Evolutionary conservation across 2,888 invertebrate species (phyloP), one percentile per base, ranked within the genome.

Genomic region (Eupithecia exiguata): DNA sequence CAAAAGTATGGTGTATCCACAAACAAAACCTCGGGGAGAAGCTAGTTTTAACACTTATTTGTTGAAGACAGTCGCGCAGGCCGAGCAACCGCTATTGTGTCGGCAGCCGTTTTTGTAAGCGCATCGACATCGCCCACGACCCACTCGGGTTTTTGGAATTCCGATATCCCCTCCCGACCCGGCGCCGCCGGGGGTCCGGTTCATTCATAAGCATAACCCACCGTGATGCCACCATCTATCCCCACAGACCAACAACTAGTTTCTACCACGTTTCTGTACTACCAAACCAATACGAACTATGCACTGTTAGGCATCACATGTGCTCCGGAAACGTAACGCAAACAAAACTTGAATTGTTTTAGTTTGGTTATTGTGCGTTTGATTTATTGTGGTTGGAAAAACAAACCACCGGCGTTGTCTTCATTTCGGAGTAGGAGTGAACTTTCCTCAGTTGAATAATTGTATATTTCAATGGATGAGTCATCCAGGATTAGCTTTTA

Each of bases 201-300:
- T 91, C 94, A 94, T 94, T 94, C 94, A 94, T 92, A 92, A 92
- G 94, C 94, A 94, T 92, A 92, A 92, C 91, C 78, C 90, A 86
- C 86, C 90, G 88, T 89, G 90, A 88, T 88, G 86, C 88, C 89
- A 82, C 77, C 81, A 75, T 75, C 62, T 62, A 30, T 62, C 30
- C 18, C 9, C 38, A 66, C 66, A 65, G 65, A 35, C 5, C 38
- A 18, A 65, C 58, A 36, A 63, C 35, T 63, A 36, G 63, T 63
- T 63, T 36, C 58, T 58, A 58, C 21, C 9, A 10, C 53, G 21
- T 53, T 21, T 49, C 21, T 21, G 21, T 12, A 18, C 53, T 53
- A 14, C 12, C 21, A 53, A 21, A 53, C 21, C 25, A 58, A 58
- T 53, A 21, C 58, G 21, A 58, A 58, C 58, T 25, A 58, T 58